Evolutionary conservation across 2,113 vertebrate species (phyloP), one percentile per base, ranked within the genome.

Genomic region (Centropus unirufus): DNA sequence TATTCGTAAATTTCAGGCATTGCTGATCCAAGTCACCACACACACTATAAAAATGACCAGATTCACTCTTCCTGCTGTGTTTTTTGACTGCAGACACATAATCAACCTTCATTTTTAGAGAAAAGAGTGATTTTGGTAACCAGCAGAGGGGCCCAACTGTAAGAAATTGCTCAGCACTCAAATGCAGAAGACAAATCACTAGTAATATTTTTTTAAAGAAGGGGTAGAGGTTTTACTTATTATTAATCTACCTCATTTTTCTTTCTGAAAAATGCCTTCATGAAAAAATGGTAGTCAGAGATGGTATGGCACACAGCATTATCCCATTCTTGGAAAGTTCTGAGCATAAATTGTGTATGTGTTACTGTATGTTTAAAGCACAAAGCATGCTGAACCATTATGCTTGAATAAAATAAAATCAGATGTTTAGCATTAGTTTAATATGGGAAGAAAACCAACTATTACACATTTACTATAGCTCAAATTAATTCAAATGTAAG

Each of bases 401-500:
- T 57, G 67, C 76, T 75, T 77, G 52, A 36, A 52, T 64, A 90
- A 97, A 97, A 96, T 93, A 92, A 96, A 93, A 91, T 93, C 90
- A 96, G 75, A 92, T 94, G 30, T 61, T 96, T 95, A 97, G 74
- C 52, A 93, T 29, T 69, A 92, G 59, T 90, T 88, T 83, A 78
- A 93, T 90, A 94, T 30, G 22, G 36, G 59, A 94, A 92, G 90
- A 54, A 91, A 96, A 92, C 17, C 40, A 92, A 80, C 59, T 87
- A 49, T 49, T 49, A 49, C 23, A 93, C 73, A 82, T 92, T 94
- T 94, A 87, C 92, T 89, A 66, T 55, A 93, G 90, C 62, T 96
- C 82, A 93, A 94, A 92, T 93, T 22, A 97, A 96, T 97, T 97
- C 57, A 92, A 78, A 95, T 70, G 57, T 90, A 87, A 95, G 83